Conservation (phyloP, 2,797 vertebrate species). For the Leuciscus waleckii region DNA sequence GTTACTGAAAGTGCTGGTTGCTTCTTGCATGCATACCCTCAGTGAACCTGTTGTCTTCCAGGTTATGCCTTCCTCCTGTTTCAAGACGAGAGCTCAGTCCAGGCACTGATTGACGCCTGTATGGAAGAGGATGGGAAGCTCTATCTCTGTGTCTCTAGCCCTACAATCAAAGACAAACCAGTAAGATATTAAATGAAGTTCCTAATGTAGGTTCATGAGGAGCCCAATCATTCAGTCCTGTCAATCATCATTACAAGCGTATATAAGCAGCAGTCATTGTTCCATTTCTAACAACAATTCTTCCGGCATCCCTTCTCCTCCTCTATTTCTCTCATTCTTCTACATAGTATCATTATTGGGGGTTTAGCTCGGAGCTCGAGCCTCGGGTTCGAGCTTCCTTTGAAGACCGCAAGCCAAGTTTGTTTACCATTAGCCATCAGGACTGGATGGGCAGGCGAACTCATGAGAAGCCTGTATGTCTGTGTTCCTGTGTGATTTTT, state of each 20-base stretch:
- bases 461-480: background rate
- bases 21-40: background rate
- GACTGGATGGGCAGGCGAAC: background rate
- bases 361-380: no score
- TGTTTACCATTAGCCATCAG: background rate
- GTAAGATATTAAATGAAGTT: conserved; percentile 77
- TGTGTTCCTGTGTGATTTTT: conserved; percentile 5
- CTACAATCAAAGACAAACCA: conserved; percentile 99
- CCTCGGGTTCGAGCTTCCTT: background rate
- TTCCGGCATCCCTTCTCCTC: background rate
- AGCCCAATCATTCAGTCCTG: background rate
- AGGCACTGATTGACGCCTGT: conserved; percentile 97
- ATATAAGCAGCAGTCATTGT: background rate
- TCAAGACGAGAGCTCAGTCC: conserved; percentile 99
- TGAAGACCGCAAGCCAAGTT: background rate
- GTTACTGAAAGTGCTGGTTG: background rate
- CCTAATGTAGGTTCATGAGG: background rate
- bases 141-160: conserved; percentile 97
- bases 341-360: background rate
- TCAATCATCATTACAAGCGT: background rate
- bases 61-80: conserved; percentile 98
- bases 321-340: background rate
- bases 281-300: background rate
- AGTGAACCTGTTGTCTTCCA: conserved; percentile 62
- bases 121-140: conserved; percentile 99